Conservation (phyloP, 2,888 invertebrate species). For the Synanthedon andrenaeformis region DNA sequence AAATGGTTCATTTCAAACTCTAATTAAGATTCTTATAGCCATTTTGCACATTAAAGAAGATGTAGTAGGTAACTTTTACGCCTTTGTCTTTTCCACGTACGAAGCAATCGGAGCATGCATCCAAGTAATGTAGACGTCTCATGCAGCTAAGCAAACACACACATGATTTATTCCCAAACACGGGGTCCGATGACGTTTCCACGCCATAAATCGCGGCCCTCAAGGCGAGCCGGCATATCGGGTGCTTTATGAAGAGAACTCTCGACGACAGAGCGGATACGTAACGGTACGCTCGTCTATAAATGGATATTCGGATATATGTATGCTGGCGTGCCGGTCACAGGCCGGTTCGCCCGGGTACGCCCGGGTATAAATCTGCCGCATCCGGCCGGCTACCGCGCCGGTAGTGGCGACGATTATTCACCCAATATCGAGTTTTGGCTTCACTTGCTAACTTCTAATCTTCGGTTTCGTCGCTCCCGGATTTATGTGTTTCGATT, state of each 20-base stretch:
- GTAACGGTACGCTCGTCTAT: neutral
- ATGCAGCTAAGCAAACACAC: conserved; percentile 48
- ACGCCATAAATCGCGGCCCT: conserved; percentile 64
- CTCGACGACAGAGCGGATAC: conserved; percentile 51
- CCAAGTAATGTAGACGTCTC: conserved; percentile 45
- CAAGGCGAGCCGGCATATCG: conserved; percentile 61
- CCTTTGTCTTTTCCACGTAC: neutral
- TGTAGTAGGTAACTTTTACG: neutral
- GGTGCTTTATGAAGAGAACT: conserved; percentile 59
- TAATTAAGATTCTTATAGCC: too few relatives aligned
- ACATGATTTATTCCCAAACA: conserved; percentile 60
- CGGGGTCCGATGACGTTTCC: conserved; percentile 63
- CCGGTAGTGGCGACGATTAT: conserved; percentile 69
- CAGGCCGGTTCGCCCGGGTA: conserved; percentile 24
- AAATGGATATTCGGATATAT: neutral
- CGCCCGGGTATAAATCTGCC: conserved; percentile 63
- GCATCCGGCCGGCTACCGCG: conserved; percentile 61
- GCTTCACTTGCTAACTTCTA: conserved; percentile 63
- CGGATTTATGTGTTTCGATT: conserved; percentile 39
- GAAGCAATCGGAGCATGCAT: neutral
- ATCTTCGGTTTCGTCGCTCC: conserved; percentile 58
- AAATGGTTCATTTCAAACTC: too few relatives aligned
- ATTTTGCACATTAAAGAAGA: too few relatives aligned
- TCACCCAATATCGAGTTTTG: conserved; percentile 71
- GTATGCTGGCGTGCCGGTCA: conserved; percentile 21